phyloP scores from a whole-genome alignment of 2,797 vertebrate genomes.

The Ctenochaetus hawaiiensis region DNA sequence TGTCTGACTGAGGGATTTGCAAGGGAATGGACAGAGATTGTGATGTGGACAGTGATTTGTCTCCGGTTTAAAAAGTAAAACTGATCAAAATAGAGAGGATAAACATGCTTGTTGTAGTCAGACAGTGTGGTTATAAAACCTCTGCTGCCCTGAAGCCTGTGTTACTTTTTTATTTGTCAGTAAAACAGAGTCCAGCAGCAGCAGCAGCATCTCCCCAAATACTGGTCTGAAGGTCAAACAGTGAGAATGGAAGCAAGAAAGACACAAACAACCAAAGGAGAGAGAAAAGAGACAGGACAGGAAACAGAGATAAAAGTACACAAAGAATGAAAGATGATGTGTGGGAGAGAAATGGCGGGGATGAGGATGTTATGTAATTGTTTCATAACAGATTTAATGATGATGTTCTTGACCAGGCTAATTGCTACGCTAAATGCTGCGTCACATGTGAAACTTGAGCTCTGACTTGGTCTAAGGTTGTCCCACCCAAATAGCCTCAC shows the following conservation, averaged over 20 bases:
- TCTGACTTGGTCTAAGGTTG: conserved; percentile 30
- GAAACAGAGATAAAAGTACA: conserved; percentile 7
- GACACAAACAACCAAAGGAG: neutral
- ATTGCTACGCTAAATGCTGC: conserved; percentile 49
- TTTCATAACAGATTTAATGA: conserved; percentile 62
- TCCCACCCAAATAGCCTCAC: conserved; percentile 19
- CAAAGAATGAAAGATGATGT: neutral
- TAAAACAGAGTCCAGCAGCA: conserved; percentile 8
- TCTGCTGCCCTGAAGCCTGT: conserved; percentile 3
- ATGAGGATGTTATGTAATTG: conserved; percentile 64
- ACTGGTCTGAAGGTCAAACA: conserved; percentile 35
- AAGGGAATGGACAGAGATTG: neutral
- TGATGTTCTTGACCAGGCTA: conserved; percentile 51
- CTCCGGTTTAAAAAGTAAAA: conserved; percentile 17
- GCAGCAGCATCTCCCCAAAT: conserved; percentile 1
- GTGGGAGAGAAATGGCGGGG: conserved; percentile 50
- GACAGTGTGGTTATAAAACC: neutral
- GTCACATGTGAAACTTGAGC: conserved; percentile 55
- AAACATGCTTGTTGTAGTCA: neutral
- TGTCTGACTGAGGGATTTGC: neutral
- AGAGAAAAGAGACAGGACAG: conserved; percentile 4
- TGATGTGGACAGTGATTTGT: neutral
- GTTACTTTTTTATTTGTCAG: neutral
- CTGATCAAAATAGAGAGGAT: neutral
- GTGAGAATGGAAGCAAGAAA: neutral